A percentile compares a stretch with the other conserved stretches of the same genome.
phyloP scores from a whole-genome alignment of 1,140 invertebrate genomes.

The Bradynema listronoti region DNA sequence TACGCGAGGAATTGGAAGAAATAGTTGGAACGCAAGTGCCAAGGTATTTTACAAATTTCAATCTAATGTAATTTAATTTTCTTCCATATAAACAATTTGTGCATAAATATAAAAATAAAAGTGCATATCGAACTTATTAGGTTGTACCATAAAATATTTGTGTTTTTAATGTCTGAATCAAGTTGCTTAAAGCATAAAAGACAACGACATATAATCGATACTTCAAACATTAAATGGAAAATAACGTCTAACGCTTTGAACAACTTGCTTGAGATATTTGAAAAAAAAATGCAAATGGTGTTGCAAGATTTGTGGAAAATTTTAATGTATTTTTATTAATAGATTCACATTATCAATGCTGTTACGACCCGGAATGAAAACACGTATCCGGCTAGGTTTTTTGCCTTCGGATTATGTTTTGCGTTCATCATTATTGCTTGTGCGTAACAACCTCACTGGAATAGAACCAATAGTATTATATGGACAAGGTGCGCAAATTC shows the following conservation, averaged over 20 bases:
- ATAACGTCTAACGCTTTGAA: no score
- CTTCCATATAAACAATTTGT: no score
- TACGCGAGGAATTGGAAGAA: conserved; percentile 60
- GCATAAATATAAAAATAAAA: no score
- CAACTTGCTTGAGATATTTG: no score
- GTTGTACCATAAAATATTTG: no score
- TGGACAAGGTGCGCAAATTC: conserved; percentile 74
- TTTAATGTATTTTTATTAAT: conserved; percentile 11
- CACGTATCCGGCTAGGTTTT: conserved; percentile 62
- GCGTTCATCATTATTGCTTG: conserved; percentile 62
- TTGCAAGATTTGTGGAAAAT: conserved; percentile 4
- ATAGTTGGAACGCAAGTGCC: conserved; percentile 58
- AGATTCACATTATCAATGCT: conserved; percentile 61
- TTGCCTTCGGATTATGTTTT: conserved; percentile 61
- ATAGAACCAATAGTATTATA: conserved; percentile 75
- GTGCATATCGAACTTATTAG: no score
- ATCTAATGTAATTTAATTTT: not conserved
- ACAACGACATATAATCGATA: no score
- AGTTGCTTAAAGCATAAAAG: no score
- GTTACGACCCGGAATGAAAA: conserved; percentile 61
- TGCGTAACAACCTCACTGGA: conserved; percentile 83
- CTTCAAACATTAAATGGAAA: no score
- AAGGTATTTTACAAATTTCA: no score
- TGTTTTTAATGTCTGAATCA: no score
- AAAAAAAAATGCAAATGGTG: no score